A percentile compares a stretch with the other conserved stretches of the same genome.
Conservation (phyloP, 2,113 vertebrate species). For the Danionella cerebrum region DNA sequence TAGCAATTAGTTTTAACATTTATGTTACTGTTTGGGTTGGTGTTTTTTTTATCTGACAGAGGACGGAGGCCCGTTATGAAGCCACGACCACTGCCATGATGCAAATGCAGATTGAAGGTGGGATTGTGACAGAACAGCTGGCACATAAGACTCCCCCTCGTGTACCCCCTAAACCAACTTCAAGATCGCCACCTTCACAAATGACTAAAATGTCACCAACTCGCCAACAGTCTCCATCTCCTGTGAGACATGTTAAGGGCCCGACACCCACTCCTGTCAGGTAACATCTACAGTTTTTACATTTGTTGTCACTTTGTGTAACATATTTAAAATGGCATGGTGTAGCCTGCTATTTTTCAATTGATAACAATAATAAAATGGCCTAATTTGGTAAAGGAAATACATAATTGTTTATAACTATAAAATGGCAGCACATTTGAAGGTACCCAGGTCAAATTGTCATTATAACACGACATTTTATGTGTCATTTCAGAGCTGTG, state of each 20-base stretch:
- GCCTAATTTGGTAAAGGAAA: too few species aligned
- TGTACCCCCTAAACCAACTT: constrained; percentile 84
- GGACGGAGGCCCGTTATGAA: constrained; percentile 83
- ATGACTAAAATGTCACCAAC: constrained; percentile 72
- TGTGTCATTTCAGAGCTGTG: constrained; percentile 65
- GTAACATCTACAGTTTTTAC: constrained; percentile 54
- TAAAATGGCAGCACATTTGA: too few species aligned
- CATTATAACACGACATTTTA: neutral
- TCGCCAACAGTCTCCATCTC: constrained; percentile 91
- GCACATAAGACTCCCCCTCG: constrained; percentile 90
- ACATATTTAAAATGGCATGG: too few species aligned
- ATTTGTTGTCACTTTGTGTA: neutral
- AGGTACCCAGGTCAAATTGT: neutral
- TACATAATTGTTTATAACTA: too few species aligned
- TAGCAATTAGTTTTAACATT: neutral
- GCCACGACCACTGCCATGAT: constrained; percentile 72
- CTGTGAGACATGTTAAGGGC: constrained; percentile 88
- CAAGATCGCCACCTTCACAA: constrained; percentile 78
- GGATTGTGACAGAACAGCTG: constrained; percentile 70
- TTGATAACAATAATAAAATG: too few species aligned
- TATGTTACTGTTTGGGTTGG: neutral
- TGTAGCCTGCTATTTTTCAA: too few species aligned
- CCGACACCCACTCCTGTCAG: constrained; percentile 87
- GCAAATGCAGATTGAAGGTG: constrained; percentile 80
- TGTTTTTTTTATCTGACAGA: constrained; percentile 54